Conservation (phyloP, 1,140 invertebrate genomes). For the Mactra quadrangularis region DNA sequence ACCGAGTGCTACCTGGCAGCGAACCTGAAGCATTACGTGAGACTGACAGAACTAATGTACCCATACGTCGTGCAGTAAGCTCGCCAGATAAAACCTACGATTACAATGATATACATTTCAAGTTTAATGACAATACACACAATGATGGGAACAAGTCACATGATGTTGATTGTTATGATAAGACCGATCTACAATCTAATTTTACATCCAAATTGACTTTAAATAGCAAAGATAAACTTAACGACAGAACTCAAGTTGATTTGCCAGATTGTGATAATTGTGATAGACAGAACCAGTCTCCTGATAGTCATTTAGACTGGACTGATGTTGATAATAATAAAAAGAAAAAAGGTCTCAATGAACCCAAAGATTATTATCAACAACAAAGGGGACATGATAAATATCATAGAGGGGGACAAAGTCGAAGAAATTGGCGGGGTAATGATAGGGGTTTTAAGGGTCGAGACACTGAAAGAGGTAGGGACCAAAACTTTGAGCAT, state of each 20-base stretch:
- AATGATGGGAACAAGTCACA: conserved; percentile 10
- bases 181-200: neutral
- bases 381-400: neutral
- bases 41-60: neutral
- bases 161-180: neutral
- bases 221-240: neutral
- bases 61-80: conserved; percentile 34
- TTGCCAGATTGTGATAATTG: neutral
- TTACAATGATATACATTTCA: conserved; percentile 18
- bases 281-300: neutral
- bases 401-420: neutral
- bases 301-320: neutral
- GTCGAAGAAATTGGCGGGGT: neutral
- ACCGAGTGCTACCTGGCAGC: conserved; percentile 12
- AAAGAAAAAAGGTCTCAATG: conserved; percentile 27
- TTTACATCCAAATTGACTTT: conserved; percentile 6
- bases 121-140: neutral
- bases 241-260: too few species aligned
- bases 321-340: conserved; percentile 19
- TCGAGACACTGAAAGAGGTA: neutral
- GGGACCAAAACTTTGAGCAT: conserved; percentile 18
- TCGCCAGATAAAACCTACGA: conserved; percentile 43
- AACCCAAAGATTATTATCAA: conserved; percentile 28
- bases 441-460: neutral
- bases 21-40: conserved; percentile 14